Conservation (phyloP, 2,797 vertebrate species). For the Poecile montanus region DNA sequence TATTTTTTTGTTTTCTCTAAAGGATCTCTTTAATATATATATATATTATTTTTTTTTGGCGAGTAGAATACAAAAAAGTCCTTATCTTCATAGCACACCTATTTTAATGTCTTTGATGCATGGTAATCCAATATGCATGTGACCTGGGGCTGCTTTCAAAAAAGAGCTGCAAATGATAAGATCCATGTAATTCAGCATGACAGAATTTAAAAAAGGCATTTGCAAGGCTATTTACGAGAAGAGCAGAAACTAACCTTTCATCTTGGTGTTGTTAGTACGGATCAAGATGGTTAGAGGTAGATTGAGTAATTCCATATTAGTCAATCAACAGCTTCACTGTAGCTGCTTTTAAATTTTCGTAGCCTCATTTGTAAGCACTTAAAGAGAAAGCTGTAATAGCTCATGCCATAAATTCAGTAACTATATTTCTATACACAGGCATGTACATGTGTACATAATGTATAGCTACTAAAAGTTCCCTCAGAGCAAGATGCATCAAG, state of each 20-base stretch:
- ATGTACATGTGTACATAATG: neutral
- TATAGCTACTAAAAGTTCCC: neutral
- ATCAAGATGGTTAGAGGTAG: slow-evolving; percentile 36
- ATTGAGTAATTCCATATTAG: slow-evolving; percentile 24
- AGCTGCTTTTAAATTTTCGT: slow-evolving; percentile 27
- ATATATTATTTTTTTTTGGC: slow-evolving; percentile 40
- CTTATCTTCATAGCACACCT: slow-evolving; percentile 73
- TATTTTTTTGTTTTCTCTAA: slow-evolving; percentile 15
- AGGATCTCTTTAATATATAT: slow-evolving; percentile 52
- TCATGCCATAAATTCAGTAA: neutral
- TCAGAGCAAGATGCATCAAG: neutral
- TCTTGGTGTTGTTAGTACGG: slow-evolving; percentile 59
- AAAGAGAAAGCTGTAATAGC: neutral
- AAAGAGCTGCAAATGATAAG: slow-evolving; percentile 76
- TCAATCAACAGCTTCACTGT: slow-evolving; percentile 1
- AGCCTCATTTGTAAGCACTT: neutral
- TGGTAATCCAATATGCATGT: slow-evolving; percentile 75
- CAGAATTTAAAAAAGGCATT: slow-evolving; percentile 29
- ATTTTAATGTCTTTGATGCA: slow-evolving; percentile 78
- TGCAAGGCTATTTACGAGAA: slow-evolving; percentile 49
- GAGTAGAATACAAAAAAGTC: slow-evolving; percentile 68
- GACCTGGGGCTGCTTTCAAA: slow-evolving; percentile 74
- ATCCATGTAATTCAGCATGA: slow-evolving; percentile 64
- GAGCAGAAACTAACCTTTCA: slow-evolving; percentile 69
- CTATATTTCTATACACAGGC: neutral